These are phyloP conservation scores for rat (Rattus norvegicus) DNA, from an alignment of 2,113 vertebrate genomes.

Conservation along the genomic window DNA sequence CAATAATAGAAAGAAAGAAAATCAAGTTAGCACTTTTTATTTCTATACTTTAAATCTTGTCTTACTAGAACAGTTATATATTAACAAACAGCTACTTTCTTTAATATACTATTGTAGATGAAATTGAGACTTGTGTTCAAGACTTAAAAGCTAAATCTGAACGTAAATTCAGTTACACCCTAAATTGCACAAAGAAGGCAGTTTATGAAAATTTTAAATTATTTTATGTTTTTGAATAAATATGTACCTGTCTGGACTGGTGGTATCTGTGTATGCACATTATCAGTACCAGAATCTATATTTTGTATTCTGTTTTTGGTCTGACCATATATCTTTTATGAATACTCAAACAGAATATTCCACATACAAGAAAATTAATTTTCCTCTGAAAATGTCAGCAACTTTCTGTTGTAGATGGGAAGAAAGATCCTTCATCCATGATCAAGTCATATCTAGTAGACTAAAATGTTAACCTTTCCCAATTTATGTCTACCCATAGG, in stretches of 20 bases:
- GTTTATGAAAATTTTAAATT: slow-evolving; percentile 66
- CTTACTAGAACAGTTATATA: slow-evolving; percentile 17
- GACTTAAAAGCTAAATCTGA: not conserved
- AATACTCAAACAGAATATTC: slow-evolving; percentile 80
- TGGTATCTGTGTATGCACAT: slow-evolving; percentile 71
- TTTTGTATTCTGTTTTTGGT: slow-evolving; percentile 76
- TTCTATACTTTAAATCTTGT: slow-evolving; percentile 64
- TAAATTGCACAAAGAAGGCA: slow-evolving; percentile 18
- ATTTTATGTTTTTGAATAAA: slow-evolving; percentile 74
- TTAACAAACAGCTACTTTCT: slow-evolving; percentile 48
- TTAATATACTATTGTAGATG: not conserved
- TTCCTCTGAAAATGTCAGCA: slow-evolving; percentile 70
- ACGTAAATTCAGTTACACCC: slow-evolving; percentile 33
- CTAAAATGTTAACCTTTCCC: slow-evolving; percentile 66
- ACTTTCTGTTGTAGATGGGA: slow-evolving; percentile 76
- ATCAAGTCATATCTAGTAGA: slow-evolving; percentile 72
- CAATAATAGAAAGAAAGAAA: not conserved
- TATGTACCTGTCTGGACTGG: slow-evolving; percentile 72
- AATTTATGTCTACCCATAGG: slow-evolving; percentile 56
- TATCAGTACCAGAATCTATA: slow-evolving; percentile 74
- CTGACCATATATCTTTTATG: slow-evolving; percentile 79
- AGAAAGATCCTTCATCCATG: slow-evolving; percentile 71
- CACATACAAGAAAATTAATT: slow-evolving; percentile 76
- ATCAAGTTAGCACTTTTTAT: slow-evolving; percentile 43
- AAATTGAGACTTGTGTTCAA: not conserved